Conservation (phyloP, 2,888 invertebrate species). For the Drosophila meridiana region DNA sequence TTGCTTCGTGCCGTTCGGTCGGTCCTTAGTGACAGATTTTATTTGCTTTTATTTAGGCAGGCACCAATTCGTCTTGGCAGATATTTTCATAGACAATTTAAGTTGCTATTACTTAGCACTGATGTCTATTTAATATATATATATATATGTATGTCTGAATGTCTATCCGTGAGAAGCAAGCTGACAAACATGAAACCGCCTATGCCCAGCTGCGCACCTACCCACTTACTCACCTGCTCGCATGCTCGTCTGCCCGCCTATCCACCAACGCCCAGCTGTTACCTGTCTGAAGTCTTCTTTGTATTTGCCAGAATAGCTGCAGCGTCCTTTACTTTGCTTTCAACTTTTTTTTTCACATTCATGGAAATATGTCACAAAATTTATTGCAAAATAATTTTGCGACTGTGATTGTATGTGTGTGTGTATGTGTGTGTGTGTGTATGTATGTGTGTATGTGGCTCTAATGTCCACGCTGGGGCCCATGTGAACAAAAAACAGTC, state of each 20-base stretch:
- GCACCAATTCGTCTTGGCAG: constrained; percentile 44
- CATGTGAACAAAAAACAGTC: constrained; percentile 34
- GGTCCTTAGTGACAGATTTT: constrained; percentile 34
- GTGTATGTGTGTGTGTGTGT: not conserved
- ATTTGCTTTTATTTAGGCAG: constrained; percentile 43
- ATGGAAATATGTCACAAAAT: constrained; percentile 80
- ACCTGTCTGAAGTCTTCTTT: constrained; percentile 64
- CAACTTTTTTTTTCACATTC: constrained; percentile 55
- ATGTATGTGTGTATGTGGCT: constrained; percentile 6
- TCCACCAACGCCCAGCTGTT: constrained; percentile 59
- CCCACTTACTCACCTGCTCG: constrained; percentile 33
- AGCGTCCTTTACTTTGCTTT: constrained; percentile 27
- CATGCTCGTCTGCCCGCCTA: constrained; percentile 23
- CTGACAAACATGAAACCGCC: constrained; percentile 30
- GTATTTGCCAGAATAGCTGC: constrained; percentile 39
- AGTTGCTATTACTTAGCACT: constrained; percentile 63
- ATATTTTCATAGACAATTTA: constrained; percentile 69
- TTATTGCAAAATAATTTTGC: constrained; percentile 80
- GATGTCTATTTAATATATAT: constrained; percentile 76
- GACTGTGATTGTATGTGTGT: constrained; percentile 19
- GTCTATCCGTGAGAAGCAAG: constrained; percentile 16
- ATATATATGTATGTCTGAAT: constrained; percentile 37
- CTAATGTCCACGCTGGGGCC: constrained; percentile 47
- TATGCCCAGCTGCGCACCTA: constrained; percentile 17
- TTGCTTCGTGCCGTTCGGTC: constrained; percentile 21